A percentile compares a stretch with the other conserved stretches of the same genome.
phyloP scores from a whole-genome alignment of 2,113 vertebrate species.

The Mesocricetus auratus region DNA sequence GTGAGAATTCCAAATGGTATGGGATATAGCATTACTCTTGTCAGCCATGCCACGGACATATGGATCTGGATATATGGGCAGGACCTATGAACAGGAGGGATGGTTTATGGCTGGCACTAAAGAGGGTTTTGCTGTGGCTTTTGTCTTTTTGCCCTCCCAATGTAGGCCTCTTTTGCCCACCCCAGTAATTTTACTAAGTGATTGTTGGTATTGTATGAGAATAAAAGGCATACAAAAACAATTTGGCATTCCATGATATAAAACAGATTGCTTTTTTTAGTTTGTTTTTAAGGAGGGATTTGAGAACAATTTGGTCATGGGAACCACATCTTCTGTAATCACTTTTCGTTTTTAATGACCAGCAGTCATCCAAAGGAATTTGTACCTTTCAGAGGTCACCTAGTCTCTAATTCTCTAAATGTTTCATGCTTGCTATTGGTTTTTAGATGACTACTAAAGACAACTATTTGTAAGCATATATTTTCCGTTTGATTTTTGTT shows the following conservation, averaged over 20 bases:
- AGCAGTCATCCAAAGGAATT: constrained; percentile 22
- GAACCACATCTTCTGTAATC: background rate
- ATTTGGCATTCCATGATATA: constrained; percentile 40
- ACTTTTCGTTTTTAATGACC: background rate
- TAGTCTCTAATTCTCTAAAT: background rate
- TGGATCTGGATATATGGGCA: background rate
- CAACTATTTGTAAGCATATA: background rate
- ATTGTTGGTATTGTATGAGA: constrained; percentile 9
- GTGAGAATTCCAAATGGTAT: background rate
- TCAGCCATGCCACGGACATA: background rate
- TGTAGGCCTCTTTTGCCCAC: background rate
- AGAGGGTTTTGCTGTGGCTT: background rate
- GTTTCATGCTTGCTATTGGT: background rate
- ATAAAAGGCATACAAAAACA: constrained; percentile 25
- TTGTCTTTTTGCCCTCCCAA: constrained; percentile 25
- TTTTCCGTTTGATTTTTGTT: constrained; percentile 16
- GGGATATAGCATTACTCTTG: background rate
- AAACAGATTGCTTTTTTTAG: constrained; percentile 35
- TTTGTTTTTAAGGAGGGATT: constrained; percentile 33
- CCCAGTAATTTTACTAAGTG: constrained; percentile 10
- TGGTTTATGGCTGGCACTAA: background rate
- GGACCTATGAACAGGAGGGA: background rate
- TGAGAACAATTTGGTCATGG: background rate
- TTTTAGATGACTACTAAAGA: constrained; percentile 34
- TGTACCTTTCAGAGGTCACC: constrained; percentile 12